phyloP scores from a whole-genome alignment of 2,797 vertebrate species.

The Spheniscus humboldti region DNA sequence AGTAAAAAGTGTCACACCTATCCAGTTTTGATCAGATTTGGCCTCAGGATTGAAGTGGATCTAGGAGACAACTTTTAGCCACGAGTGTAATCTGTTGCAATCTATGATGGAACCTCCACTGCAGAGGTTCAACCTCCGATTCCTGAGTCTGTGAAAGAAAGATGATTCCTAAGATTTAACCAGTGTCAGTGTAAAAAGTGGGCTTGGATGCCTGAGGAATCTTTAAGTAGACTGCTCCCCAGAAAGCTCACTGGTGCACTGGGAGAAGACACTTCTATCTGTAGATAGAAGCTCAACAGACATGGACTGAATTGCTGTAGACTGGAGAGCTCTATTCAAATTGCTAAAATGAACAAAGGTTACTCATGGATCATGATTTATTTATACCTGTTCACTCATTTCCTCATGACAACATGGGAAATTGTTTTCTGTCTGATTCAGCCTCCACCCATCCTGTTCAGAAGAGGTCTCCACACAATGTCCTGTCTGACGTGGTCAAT shows the following conservation, averaged over 20 bases:
- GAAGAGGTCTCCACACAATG: not conserved
- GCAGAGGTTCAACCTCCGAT: not conserved
- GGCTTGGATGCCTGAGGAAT: not conserved
- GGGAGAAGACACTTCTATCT: not conserved
- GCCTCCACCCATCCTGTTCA: not conserved
- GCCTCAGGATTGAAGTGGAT: not conserved
- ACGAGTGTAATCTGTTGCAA: not conserved
- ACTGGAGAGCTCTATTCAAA: not conserved
- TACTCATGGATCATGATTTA: not conserved
- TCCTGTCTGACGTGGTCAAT: not conserved
- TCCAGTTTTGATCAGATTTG: not conserved
- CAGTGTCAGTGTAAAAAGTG: not conserved
- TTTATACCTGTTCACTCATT: not conserved
- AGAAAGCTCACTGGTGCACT: not conserved
- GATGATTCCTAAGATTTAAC: not conserved
- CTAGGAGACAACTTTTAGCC: not conserved
- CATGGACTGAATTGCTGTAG: not conserved
- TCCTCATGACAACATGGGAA: not conserved
- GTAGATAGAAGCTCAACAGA: not conserved
- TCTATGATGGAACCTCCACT: not conserved
- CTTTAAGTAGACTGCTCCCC: not conserved
- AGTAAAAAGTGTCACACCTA: not conserved
- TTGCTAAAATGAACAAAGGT: not conserved
- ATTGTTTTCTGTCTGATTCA: not conserved
- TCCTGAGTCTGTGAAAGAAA: not conserved